Percentiles rank a stretch among this genome's conserved stretches.
Evolutionary conservation across 1,140 invertebrate species (phyloP).

Genomic region (Charaxes varanes): DNA sequence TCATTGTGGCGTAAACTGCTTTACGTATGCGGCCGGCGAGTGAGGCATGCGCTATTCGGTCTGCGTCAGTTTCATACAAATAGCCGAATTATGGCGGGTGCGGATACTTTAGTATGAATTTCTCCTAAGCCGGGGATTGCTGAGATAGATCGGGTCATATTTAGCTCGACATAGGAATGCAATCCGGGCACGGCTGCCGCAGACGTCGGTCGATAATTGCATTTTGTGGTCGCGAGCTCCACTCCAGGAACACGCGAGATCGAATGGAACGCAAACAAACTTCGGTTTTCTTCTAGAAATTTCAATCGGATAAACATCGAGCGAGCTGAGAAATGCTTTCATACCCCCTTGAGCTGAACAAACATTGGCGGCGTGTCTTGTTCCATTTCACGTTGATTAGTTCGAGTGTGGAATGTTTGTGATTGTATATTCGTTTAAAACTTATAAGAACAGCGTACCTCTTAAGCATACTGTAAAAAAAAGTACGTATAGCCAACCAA

Average conservation of each 20-base stretch:
- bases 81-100: constrained; percentile 17
- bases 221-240: constrained; percentile 64
- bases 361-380: constrained; percentile 21
- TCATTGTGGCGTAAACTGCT: constrained; percentile 13
- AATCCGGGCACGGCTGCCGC: constrained; percentile 51
- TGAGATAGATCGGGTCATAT: constrained; percentile 29
- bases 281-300: constrained; percentile 54
- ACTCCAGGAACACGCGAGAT: constrained; percentile 58
- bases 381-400: constrained; percentile 18
- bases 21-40: constrained; percentile 18
- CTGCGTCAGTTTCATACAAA: constrained; percentile 19
- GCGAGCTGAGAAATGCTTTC: constrained; percentile 31
- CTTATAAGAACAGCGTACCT: too few species aligned
- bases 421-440: not conserved
- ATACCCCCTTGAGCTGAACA: constrained; percentile 26
- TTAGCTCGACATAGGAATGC: constrained; percentile 47
- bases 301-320: constrained; percentile 43
- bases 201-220: constrained; percentile 66
- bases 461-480: too few species aligned
- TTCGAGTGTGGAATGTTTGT: constrained; percentile 9
- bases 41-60: constrained; percentile 21
- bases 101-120: constrained; percentile 19
- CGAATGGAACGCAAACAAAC: constrained; percentile 64
- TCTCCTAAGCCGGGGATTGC: constrained; percentile 16
- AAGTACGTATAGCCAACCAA: too few species aligned